Percentiles rank a stretch among this genome's conserved stretches.
Conservation (phyloP, 2,888 invertebrate genomes). For the Melinopterus prodromus region DNA sequence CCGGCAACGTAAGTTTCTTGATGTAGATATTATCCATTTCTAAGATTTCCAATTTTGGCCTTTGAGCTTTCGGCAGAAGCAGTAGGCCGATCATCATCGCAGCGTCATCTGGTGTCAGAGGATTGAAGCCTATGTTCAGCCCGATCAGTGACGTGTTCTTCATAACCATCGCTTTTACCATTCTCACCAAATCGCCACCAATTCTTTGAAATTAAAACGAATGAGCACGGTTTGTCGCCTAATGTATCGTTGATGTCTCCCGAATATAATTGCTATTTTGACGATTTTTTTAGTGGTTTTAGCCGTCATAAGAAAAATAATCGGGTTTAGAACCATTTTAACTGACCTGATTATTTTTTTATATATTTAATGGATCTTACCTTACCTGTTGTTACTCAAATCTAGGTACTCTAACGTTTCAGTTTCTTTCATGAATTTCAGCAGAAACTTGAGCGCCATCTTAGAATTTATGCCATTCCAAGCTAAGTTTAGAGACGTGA, state of each 20-base stretch:
- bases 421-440: slow-evolving; percentile 48
- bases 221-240: background rate
- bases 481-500: slow-evolving; percentile 58
- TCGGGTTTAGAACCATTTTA: no score
- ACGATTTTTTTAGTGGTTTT: no score
- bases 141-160: slow-evolving; percentile 59
- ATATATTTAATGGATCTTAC: no score
- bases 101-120: slow-evolving; percentile 61
- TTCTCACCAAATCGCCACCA: slow-evolving; percentile 49
- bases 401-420: slow-evolving; percentile 53
- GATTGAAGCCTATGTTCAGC: slow-evolving; percentile 64
- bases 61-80: slow-evolving; percentile 42
- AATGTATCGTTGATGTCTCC: no score
- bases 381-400: slow-evolving; percentile 57
- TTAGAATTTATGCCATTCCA: slow-evolving; percentile 61
- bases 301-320: no score
- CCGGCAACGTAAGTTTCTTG: slow-evolving; percentile 57
- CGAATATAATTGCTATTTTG: no score
- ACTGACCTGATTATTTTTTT: no score
- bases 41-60: slow-evolving; percentile 53
- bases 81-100: slow-evolving; percentile 58
- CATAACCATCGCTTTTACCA: slow-evolving; percentile 59
- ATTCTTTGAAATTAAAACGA: slow-evolving; percentile 43
- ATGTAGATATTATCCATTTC: slow-evolving; percentile 64
- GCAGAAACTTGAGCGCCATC: slow-evolving; percentile 50